These are phyloP conservation scores for Zygothrica quintamaculata DNA, from an alignment of 2,888 invertebrate genomes.

Conservation along the genomic window DNA sequence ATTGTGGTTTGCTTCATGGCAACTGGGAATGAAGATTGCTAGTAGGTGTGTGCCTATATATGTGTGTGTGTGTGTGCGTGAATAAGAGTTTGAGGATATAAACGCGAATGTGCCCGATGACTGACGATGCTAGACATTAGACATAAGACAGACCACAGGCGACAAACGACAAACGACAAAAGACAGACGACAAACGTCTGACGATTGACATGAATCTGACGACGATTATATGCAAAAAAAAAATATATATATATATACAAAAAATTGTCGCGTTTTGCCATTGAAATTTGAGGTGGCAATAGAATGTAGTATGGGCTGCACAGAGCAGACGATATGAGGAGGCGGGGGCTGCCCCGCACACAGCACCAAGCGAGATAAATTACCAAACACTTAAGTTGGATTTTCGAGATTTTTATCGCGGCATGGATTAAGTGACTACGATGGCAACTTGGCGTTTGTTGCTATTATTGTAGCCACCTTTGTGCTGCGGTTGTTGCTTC, in stretches of 20 bases:
- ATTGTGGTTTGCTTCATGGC: conserved; percentile 3
- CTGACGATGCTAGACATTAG: conserved; percentile 43
- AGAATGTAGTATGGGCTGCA: background rate
- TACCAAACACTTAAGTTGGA: conserved; percentile 84
- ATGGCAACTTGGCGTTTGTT: conserved; percentile 24
- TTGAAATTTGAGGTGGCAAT: conserved; percentile 3
- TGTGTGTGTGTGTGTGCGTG: conserved; percentile 17
- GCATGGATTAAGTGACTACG: conserved; percentile 80
- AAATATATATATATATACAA: no score
- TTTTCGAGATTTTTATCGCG: conserved; percentile 84
- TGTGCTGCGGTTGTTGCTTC: conserved; percentile 32
- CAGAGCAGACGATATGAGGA: background rate
- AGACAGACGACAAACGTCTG: conserved; percentile 47
- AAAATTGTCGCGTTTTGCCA: conserved; percentile 65
- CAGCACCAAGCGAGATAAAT: conserved; percentile 79
- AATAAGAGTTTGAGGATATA: background rate
- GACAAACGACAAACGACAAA: conserved; percentile 11
- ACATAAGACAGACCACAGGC: conserved; percentile 45
- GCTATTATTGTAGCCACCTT: conserved; percentile 49
- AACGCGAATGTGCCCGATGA: conserved; percentile 51
- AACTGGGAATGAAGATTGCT: conserved; percentile 40
- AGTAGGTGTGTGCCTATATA: no score
- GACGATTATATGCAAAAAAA: conserved; percentile 56
- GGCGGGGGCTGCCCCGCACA: conserved; percentile 30
- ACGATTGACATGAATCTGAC: conserved; percentile 11